Evolutionary conservation across 2,113 vertebrate genomes (phyloP), one percentile per base, ranked within the genome.

Genomic region (Stictonetta naevosa): DNA sequence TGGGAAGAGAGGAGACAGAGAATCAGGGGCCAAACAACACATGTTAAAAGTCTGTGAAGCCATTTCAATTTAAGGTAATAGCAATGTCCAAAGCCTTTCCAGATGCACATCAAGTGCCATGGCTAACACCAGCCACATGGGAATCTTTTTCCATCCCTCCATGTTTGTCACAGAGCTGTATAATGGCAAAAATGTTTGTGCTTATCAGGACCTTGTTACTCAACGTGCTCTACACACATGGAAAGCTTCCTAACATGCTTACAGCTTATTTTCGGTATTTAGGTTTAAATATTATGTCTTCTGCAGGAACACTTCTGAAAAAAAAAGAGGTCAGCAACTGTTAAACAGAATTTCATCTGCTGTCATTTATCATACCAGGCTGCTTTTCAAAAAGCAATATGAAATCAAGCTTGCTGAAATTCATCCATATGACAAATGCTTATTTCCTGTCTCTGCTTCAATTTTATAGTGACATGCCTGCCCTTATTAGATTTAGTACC

Each of bases 321-420:
- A 23, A 31, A 33, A 36, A 86, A 68, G 18, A 76, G 66, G 86
- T 94, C 77, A 92, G 48, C 40, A 86, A 79, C 77, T 88, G 62
- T 53, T 93, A 69, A 82, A 66, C 12, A 89, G 60, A 68, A 93
- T 92, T 95, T 84, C 38, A 84, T 89, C 88, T 82, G 42, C 81
- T 92, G 89, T 38, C 81, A 91, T 86, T 92, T 91, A 91, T 92
- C 29, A 1, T 42, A 69, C 36, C 69, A 94, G 64, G 59, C 81
- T 93, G 84, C 64, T 72, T 92, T 91, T 93, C 53, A 87, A 85
- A 94, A 74, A 74, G 78, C 59, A 74, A 10, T 62, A 86, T 44
- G 60, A 94, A 97, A 83, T 82, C 80, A 93, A 88, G 60, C 64
- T 90, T 74, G n/a, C 58, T 89, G 84, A 90, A 91, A 92, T 91